phyloP scores from a whole-genome alignment of 2,113 vertebrate genomes.

The Takifugu bimaculatus region DNA sequence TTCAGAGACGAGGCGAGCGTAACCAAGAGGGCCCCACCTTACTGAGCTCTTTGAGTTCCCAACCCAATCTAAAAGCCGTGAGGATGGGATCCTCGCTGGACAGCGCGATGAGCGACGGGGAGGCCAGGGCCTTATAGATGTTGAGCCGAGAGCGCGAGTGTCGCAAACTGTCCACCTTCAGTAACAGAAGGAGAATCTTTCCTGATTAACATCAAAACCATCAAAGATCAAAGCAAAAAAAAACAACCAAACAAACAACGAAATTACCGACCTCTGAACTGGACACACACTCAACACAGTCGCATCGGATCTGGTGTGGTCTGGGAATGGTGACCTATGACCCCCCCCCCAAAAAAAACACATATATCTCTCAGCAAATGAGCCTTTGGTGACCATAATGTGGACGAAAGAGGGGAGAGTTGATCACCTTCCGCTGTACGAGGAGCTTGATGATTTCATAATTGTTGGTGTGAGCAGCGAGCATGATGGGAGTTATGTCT shows the following conservation, averaged over 20 bases:
- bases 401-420: no score
- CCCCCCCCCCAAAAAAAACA: background rate
- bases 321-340: constrained; percentile 83
- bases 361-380: background rate
- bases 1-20: background rate
- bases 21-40: constrained; percentile 61
- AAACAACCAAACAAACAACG: background rate
- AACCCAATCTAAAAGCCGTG: constrained; percentile 93
- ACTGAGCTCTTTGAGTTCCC: constrained; percentile 97
- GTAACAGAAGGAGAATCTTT: background rate
- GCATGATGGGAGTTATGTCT: constrained; percentile 97
- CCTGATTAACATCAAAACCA: background rate
- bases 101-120: constrained; percentile 93
- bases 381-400: background rate
- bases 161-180: constrained; percentile 87
- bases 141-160: constrained; percentile 94
- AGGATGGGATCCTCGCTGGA: constrained; percentile 85
- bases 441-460: constrained; percentile 98
- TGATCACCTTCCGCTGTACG: constrained; percentile 83
- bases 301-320: constrained; percentile 94
- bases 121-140: constrained; percentile 96
- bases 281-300: constrained; percentile 96
- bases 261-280: constrained; percentile 79
- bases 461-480: constrained; percentile 98
- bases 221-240: background rate